A percentile compares a stretch with the other conserved stretches of the same genome.
phyloP scores from a whole-genome alignment of 2,797 vertebrate genomes.

The Fistularia tabacaria region DNA sequence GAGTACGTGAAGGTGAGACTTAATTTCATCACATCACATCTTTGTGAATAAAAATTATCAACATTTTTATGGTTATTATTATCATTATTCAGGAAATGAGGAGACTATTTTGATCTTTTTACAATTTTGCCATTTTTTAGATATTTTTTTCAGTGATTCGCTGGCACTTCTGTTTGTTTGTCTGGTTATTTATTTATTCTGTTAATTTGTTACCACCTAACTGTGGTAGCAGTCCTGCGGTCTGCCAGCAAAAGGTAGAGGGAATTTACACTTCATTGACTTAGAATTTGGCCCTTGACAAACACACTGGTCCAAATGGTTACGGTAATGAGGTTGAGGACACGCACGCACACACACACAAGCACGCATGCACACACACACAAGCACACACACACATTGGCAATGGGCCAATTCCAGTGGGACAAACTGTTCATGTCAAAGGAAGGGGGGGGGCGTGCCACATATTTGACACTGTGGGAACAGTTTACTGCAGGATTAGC shows the following conservation, averaged over 20 bases:
- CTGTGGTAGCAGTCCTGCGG: conserved; percentile 37
- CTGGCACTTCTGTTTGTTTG: too few species aligned
- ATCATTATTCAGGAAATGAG: neutral
- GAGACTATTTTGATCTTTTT: neutral
- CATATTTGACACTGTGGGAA: conserved; percentile 10
- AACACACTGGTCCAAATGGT: conserved; percentile 38
- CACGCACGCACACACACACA: conserved; percentile 2
- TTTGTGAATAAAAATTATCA: neutral
- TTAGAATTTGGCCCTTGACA: conserved; percentile 41
- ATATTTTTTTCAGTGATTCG: too few species aligned
- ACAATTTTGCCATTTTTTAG: neutral
- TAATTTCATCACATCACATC: too few species aligned
- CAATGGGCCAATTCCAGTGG: conserved; percentile 26
- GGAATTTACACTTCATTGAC: conserved; percentile 42
- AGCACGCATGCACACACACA: neutral
- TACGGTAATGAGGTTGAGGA: conserved; percentile 49
- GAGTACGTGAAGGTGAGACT: conserved; percentile 71
- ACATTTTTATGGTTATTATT: too few species aligned
- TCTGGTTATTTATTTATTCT: too few species aligned
- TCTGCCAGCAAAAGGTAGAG: conserved; percentile 13
- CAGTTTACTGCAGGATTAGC: neutral
- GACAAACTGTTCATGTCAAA: conserved; percentile 27
- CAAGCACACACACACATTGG: conserved; percentile 24
- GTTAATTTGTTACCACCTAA: too few species aligned
- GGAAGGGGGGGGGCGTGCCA: conserved; percentile 14